Evolutionary conservation across 2,113 vertebrate genomes (phyloP).

Genomic region (Boleophthalmus pectinirostris): DNA sequence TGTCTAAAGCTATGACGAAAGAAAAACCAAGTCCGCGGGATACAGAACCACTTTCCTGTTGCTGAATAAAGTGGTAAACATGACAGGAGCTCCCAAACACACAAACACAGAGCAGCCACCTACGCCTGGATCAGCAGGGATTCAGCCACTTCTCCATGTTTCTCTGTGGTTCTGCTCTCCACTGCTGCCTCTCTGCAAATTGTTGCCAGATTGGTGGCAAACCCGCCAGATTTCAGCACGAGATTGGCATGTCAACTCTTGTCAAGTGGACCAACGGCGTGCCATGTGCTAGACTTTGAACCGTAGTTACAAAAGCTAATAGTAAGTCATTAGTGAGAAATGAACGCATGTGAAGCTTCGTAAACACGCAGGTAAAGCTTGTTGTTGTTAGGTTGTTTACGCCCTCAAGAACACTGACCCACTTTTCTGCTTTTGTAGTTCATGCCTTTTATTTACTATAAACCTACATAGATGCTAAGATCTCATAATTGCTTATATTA

Average conservation of each 20-base stretch:
- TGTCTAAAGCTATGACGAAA: background rate
- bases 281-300: conserved; percentile 55
- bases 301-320: conserved; percentile 25
- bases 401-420: conserved; percentile 46
- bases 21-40: conserved; percentile 4
- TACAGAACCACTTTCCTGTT: background rate
- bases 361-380: conserved; percentile 3
- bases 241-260: conserved; percentile 59
- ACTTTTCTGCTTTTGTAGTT: conserved; percentile 30
- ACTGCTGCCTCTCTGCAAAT: conserved; percentile 60
- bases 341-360: background rate
- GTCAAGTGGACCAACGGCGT: conserved; percentile 39
- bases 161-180: conserved; percentile 28
- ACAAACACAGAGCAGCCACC: conserved; percentile 29
- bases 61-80: background rate
- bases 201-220: conserved; percentile 65
- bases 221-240: conserved; percentile 32
- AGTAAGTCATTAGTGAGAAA: conserved; percentile 3
- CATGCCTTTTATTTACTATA: conserved; percentile 7
- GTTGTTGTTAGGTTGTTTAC: conserved; percentile 37
- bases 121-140: conserved; percentile 22
- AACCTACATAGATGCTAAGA: background rate
- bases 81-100: conserved; percentile 18
- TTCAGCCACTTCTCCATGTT: conserved; percentile 11
- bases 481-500: background rate